Evolutionary conservation across 2,888 invertebrate genomes (phyloP), one percentile per base, ranked within the genome.

Genomic region (Protodeltote pygarga): DNA sequence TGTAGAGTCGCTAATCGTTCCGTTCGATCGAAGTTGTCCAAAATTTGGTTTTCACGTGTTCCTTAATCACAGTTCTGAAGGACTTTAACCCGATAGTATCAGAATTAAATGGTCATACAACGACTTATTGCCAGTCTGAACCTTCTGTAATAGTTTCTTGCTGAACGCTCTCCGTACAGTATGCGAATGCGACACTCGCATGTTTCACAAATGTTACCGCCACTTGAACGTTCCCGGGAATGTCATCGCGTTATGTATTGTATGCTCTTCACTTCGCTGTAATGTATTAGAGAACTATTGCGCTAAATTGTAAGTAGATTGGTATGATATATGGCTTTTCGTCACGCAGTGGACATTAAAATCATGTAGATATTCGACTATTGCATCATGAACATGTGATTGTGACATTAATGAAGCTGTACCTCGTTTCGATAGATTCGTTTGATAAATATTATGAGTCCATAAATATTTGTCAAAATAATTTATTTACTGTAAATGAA

Each of bases 151-250:
- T n/a, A n/a, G n/a, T 16, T 19, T 8, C 5, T 15, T 5, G 10
- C 17, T n/a, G 27, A 0, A 10, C 9, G 5, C 6, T 13, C 5
- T 5, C 5, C 13, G 25, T 27, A 32, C 27, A 28, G 31, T 14
- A 33, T 38, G 19, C 20, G 19, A 14, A 33, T 38, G 19, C 20
- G 19, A 44, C 23, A 31, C 25, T 11, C 37, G 3, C 9, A 23
- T 38, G 11, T 41, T 27, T 55, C 44, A 31, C 33, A 52, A 45
- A 31, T 29, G 20, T 28, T 51, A 2, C 19, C 32, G 27, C 20
- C 25, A 20, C 6, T 15, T n/a, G 27, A 29, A 47, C 17, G 21
- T 49, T 35, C 21, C 14, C 23, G 35, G 32, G 27, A 21, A 25
- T 32, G 31, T 31, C 4, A 4, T 1, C 1, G 2, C 19, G 5